These are phyloP conservation scores for Naja naja DNA, from an alignment of 2,113 vertebrate species.

Conservation along the genomic window DNA sequence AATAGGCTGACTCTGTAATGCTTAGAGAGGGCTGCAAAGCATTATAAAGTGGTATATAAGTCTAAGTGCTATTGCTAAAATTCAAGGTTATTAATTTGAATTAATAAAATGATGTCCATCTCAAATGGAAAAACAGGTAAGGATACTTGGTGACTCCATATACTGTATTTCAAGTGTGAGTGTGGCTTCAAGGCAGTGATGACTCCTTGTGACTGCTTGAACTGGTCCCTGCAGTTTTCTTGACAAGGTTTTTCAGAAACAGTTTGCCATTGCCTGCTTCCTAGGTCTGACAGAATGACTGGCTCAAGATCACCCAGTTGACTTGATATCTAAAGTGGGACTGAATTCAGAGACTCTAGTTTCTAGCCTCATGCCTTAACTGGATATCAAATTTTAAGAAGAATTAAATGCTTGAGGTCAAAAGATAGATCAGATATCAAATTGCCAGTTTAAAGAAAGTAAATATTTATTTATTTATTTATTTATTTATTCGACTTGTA, in stretches of 20 bases:
- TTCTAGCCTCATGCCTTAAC: neutral
- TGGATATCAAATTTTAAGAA: neutral
- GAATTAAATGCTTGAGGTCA: neutral
- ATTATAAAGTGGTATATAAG: too few relatives aligned
- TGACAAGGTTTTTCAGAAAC: neutral
- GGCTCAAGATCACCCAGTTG: neutral
- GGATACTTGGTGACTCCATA: neutral
- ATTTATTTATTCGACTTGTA: too few relatives aligned
- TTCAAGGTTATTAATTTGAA: constrained; percentile 42
- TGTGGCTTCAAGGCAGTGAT: neutral
- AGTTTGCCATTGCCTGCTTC: neutral
- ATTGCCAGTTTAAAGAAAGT: neutral
- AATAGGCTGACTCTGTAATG: too few relatives aligned
- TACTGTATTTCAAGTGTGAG: neutral
- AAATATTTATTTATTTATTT: too few relatives aligned
- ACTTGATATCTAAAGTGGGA: neutral
- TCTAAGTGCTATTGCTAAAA: constrained; percentile 1
- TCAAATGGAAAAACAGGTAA: constrained; percentile 10
- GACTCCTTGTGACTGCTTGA: neutral
- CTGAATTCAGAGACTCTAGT: neutral
- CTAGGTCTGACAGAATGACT: neutral
- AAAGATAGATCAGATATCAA: too few relatives aligned
- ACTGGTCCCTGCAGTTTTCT: neutral
- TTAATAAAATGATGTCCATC: constrained; percentile 57
- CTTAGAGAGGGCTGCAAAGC: too few relatives aligned